These are phyloP conservation scores for Enteromius thamalakanensis DNA, from an alignment of 2,797 vertebrate genomes.

Conservation along the genomic window DNA sequence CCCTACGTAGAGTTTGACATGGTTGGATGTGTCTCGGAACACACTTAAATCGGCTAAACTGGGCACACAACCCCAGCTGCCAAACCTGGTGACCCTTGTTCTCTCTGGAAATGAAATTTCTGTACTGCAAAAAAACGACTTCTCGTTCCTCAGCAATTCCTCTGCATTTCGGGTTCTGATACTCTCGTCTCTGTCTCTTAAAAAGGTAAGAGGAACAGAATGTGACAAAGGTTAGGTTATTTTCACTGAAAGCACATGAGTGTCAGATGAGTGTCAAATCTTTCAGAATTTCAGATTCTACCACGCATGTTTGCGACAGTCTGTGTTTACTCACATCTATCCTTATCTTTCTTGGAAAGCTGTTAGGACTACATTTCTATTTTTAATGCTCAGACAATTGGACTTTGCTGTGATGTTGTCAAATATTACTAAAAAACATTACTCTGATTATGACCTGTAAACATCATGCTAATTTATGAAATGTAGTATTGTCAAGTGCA, in stretches of 20 bases:
- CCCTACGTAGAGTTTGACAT: slow-evolving; percentile 78
- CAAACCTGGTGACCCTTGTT: slow-evolving; percentile 78
- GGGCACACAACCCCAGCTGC: slow-evolving; percentile 80
- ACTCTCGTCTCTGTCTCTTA: slow-evolving; percentile 82
- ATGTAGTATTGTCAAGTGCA: not conserved
- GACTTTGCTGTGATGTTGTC: not conserved
- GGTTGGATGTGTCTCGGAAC: slow-evolving; percentile 88
- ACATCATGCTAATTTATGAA: not conserved
- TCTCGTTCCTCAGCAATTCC: slow-evolving; percentile 82
- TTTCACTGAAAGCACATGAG: slow-evolving; percentile 7
- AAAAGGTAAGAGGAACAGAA: slow-evolving; percentile 76
- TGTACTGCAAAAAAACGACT: slow-evolving; percentile 78
- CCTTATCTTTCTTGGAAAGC: slow-evolving; percentile 13
- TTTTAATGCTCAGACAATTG: not conserved
- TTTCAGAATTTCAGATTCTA: not conserved
- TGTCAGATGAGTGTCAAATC: not conserved
- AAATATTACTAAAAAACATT: not conserved
- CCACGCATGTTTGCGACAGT: not conserved
- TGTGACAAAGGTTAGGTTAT: not conserved
- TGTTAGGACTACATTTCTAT: not conserved
- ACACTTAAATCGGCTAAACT: slow-evolving; percentile 80
- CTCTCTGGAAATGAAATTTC: slow-evolving; percentile 80
- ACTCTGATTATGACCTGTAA: not conserved
- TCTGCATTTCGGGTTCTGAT: slow-evolving; percentile 79
- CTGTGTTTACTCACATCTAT: slow-evolving; percentile 2